Conservation (phyloP, 2,888 invertebrate genomes). For the Pollenia angustigena region DNA sequence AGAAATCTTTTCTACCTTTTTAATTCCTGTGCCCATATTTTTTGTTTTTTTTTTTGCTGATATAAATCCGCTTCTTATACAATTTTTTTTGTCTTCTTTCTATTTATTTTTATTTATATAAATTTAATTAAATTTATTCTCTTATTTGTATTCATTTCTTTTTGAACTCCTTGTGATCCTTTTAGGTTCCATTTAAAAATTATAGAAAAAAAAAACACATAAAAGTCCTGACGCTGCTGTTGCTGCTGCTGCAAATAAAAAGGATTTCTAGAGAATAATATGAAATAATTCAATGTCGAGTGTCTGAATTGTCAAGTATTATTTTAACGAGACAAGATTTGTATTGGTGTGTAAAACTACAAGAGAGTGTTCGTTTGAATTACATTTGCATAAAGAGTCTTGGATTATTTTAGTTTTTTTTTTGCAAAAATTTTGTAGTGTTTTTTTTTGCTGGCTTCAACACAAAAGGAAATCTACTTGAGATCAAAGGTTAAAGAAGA, state of each 20-base stretch:
- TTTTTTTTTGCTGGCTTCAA: background rate
- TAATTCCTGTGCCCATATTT: too few species aligned
- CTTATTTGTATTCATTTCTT: background rate
- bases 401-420: background rate
- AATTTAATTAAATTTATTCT: background rate
- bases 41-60: too few species aligned
- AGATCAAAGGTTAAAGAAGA: background rate
- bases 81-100: background rate
- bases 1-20: too few species aligned
- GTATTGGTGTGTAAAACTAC: background rate
- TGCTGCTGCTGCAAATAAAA: background rate
- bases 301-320: constrained; percentile 63
- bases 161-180: constrained; percentile 6
- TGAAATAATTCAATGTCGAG: constrained; percentile 66
- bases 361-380: constrained; percentile 20
- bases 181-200: background rate
- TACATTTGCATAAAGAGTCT: constrained; percentile 29
- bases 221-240: background rate
- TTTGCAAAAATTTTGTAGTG: background rate
- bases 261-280: constrained; percentile 1
- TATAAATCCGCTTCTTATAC: background rate
- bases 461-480: background rate
- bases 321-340: constrained; percentile 53
- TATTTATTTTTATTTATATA: background rate
- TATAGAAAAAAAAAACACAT: background rate